Conservation (phyloP, 2,113 vertebrate genomes). For the Pterocles orientalis region DNA sequence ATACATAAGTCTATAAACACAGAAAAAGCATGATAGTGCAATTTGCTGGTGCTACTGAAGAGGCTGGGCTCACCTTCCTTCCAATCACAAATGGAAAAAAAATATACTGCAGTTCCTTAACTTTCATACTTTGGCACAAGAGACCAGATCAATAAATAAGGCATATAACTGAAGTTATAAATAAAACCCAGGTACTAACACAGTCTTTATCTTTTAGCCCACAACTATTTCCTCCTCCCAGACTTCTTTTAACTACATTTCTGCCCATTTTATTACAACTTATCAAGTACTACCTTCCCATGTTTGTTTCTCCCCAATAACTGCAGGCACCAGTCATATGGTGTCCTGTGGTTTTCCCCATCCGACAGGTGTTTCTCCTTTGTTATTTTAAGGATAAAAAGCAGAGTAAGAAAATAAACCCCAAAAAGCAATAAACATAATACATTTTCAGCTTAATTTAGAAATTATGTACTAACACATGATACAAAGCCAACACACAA, state of each 20-base stretch:
- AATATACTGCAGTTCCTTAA: neutral
- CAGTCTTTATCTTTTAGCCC: neutral
- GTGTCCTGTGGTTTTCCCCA: neutral
- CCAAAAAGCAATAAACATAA: neutral
- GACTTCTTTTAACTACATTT: neutral
- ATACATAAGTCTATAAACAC: neutral
- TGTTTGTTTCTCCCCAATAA: neutral
- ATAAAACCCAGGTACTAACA: neutral
- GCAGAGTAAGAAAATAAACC: neutral
- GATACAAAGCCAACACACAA: neutral
- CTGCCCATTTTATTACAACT: neutral
- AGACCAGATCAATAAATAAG: neutral
- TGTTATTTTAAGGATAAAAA: neutral
- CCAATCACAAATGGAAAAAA: neutral
- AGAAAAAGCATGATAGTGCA: neutral
- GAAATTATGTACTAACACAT: neutral
- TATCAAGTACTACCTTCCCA: neutral
- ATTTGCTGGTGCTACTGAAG: neutral
- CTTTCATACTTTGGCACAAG: neutral
- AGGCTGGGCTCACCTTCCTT: neutral
- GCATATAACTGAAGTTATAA: neutral
- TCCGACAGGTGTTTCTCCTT: neutral
- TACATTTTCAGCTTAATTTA: neutral
- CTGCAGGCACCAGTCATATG: neutral
- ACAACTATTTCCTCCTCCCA: neutral